Conservation (phyloP, 2,888 invertebrate genomes). For the Pegoplata infirma region DNA sequence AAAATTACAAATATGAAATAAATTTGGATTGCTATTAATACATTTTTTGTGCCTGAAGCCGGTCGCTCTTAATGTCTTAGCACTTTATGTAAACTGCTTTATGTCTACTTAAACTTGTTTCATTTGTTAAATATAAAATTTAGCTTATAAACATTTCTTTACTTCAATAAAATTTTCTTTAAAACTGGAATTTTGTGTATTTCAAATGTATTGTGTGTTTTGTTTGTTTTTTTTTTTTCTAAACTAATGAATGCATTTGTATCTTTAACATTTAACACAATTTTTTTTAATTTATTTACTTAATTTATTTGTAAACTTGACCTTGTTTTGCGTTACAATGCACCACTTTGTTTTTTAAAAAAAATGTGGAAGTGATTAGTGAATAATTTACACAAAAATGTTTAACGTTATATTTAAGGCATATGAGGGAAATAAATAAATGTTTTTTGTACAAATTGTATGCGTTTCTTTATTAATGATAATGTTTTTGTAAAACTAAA, state of each 20-base stretch:
- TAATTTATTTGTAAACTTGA: slow-evolving; percentile 18
- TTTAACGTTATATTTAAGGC: not conserved
- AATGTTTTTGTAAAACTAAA: too few relatives aligned
- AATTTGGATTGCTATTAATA: not conserved
- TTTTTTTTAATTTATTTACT: not conserved
- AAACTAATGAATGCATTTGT: not conserved
- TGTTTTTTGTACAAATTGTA: not conserved
- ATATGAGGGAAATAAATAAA: not conserved
- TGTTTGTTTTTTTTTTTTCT: not conserved
- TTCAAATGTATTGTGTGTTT: not conserved
- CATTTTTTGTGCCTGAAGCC: not conserved
- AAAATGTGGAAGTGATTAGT: slow-evolving; percentile 3
- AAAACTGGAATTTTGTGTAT: not conserved
- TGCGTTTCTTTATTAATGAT: too few relatives aligned
- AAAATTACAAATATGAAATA: too few relatives aligned
- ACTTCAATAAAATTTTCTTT: not conserved
- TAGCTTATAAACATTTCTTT: not conserved
- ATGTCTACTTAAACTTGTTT: too few relatives aligned
- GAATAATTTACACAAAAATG: not conserved
- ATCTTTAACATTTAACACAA: not conserved
- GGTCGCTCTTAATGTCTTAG: too few relatives aligned
- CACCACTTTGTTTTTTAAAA: not conserved
- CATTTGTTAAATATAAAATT: too few relatives aligned
- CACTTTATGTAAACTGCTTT: too few relatives aligned
- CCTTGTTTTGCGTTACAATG: slow-evolving; percentile 15